Conservation (phyloP, 2,113 vertebrate genomes). For the Laticauda laticaudata region DNA sequence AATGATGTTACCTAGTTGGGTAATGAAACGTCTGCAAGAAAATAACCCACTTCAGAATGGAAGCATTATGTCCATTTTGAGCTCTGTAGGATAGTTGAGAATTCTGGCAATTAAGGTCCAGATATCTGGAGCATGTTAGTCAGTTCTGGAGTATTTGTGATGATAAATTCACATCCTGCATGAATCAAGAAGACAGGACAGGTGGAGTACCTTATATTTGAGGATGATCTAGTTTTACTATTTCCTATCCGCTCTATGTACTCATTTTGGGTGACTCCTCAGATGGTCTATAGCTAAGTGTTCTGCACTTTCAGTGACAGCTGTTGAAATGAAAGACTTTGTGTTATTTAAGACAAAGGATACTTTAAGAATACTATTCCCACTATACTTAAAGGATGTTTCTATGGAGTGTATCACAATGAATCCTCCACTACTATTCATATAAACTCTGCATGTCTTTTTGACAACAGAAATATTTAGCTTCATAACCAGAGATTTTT, state of each 20-base stretch:
- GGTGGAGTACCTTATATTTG: not conserved
- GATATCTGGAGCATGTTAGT: not conserved
- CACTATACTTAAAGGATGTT: not conserved
- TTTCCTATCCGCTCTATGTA: not conserved
- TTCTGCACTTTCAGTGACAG: not conserved
- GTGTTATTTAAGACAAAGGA: not conserved
- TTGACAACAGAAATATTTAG: not conserved
- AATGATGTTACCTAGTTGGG: not conserved
- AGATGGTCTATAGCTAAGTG: not conserved
- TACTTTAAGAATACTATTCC: not conserved
- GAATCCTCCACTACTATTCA: not conserved
- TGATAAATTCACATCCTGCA: conserved; percentile 8
- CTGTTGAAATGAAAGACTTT: not conserved
- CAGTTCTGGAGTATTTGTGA: not conserved
- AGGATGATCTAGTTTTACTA: not conserved
- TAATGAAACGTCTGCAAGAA: not conserved
- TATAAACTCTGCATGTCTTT: not conserved
- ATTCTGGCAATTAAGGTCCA: not conserved
- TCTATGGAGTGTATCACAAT: not conserved
- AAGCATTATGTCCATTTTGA: not conserved
- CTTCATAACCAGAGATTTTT: not conserved
- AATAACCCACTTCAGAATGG: not conserved
- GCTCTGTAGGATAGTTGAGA: not conserved
- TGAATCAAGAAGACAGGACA: not conserved
- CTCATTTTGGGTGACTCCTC: not conserved